Evolutionary conservation across 2,888 invertebrate species (phyloP).

Genomic region (Chloroclysta siterata): DNA sequence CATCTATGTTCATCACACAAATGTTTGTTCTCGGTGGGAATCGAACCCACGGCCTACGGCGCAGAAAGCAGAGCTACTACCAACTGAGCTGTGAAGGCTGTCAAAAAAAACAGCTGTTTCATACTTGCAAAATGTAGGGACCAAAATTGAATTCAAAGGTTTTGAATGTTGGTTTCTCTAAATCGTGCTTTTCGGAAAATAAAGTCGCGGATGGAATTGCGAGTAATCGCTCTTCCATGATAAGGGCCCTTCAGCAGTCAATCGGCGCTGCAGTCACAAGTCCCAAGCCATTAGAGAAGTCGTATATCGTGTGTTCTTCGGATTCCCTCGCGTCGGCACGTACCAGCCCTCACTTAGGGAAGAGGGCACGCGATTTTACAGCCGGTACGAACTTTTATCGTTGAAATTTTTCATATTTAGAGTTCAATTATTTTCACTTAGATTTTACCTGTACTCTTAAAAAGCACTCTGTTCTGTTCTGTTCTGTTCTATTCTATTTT

Average conservation of each 20-base stretch:
- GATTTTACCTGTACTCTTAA: no score
- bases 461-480: no score
- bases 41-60: no score
- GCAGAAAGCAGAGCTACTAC: no score
- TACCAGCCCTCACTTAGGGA: conserved; percentile 42
- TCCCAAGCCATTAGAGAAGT: conserved; percentile 7
- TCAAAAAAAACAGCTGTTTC: no score
- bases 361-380: conserved; percentile 34
- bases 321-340: conserved; percentile 36
- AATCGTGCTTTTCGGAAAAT: not conserved
- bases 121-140: no score
- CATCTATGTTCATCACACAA: no score
- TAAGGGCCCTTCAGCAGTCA: not conserved
- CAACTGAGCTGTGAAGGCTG: no score
- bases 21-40: no score
- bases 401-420: conserved; percentile 16
- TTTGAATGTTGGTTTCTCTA: no score
- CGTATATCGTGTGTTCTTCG: conserved; percentile 8
- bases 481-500: no score
- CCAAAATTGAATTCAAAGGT: no score
- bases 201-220: not conserved
- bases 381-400: conserved; percentile 23
- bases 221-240: not conserved
- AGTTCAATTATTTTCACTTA: conserved; percentile 9
- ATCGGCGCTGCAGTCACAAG: not conserved